Evolutionary conservation across 2,113 vertebrate species (phyloP).

Genomic region (Phycodurus eques): DNA sequence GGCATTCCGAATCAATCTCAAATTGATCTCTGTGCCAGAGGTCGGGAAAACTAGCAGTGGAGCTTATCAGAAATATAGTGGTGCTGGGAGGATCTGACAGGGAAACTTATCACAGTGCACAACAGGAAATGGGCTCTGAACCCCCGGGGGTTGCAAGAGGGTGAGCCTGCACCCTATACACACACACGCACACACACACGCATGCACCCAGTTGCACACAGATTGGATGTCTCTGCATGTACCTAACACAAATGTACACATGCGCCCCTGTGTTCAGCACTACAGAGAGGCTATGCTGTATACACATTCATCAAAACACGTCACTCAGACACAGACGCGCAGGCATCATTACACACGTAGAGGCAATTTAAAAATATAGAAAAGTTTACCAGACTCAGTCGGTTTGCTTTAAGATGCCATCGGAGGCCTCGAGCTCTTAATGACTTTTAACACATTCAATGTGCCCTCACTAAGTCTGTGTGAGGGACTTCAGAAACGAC

Average conservation of each 20-base stretch:
- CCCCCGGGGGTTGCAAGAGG: constrained; percentile 64
- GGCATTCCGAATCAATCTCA: constrained; percentile 81
- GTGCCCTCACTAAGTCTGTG: constrained; percentile 58
- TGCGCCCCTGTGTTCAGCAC: constrained; percentile 45
- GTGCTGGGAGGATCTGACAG: constrained; percentile 80
- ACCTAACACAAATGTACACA: constrained; percentile 50
- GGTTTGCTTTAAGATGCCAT: constrained; percentile 62
- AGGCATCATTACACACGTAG: constrained; percentile 42
- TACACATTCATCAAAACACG: constrained; percentile 23
- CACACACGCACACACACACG: constrained; percentile 34
- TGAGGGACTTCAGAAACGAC: constrained; percentile 56
- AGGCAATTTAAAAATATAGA: constrained; percentile 41
- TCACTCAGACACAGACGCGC: constrained; percentile 14
- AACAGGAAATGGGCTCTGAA: constrained; percentile 76
- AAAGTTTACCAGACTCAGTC: constrained; percentile 49
- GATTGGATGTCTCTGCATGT: constrained; percentile 48
- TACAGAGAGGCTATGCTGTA: constrained; percentile 20
- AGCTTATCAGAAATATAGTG: constrained; percentile 84
- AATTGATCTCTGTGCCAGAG: constrained; percentile 82
- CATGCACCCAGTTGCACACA: constrained; percentile 27
- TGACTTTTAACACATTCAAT: constrained; percentile 69
- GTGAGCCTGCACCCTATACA: constrained; percentile 51
- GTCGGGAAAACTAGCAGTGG: constrained; percentile 78
- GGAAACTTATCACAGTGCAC: constrained; percentile 79
- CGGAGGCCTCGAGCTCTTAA: constrained; percentile 58